These are phyloP conservation scores for Anarsia innoxiella DNA, from an alignment of 2,888 invertebrate species.

Conservation along the genomic window DNA sequence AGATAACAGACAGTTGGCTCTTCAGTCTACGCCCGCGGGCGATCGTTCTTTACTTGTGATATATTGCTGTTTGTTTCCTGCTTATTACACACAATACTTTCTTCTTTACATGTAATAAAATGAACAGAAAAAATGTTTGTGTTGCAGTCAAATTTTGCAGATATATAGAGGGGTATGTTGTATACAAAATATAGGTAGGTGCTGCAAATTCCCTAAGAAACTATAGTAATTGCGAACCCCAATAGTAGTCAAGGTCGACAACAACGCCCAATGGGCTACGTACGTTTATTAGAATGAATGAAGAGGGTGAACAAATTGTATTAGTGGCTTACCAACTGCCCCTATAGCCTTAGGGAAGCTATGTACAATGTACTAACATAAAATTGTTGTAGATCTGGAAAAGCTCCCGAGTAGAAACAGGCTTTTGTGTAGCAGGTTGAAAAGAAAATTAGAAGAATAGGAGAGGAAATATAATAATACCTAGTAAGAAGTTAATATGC, in stretches of 20 bases:
- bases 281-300: slow-evolving; percentile 45
- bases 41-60: slow-evolving; percentile 6
- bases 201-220: no score
- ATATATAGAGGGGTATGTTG: no score
- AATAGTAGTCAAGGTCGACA: slow-evolving; percentile 36
- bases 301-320: slow-evolving; percentile 41
- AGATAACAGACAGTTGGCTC: not conserved
- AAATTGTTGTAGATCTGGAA: no score
- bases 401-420: no score
- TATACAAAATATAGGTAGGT: no score
- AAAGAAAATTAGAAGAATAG: no score
- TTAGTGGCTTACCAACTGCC: slow-evolving; percentile 29
- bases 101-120: slow-evolving; percentile 1
- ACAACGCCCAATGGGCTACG: slow-evolving; percentile 29
- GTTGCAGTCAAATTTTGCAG: no score
- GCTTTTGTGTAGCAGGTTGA: no score
- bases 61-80: slow-evolving; percentile 12
- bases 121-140: no score
- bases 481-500: no score
- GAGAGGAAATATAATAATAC: no score
- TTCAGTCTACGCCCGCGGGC: slow-evolving; percentile 11
- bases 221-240: slow-evolving; percentile 35
- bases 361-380: no score
- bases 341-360: slow-evolving; percentile 8
- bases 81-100: slow-evolving; percentile 7